phyloP scores from a whole-genome alignment of 2,888 invertebrate genomes.

The Eupithecia centaureata region DNA sequence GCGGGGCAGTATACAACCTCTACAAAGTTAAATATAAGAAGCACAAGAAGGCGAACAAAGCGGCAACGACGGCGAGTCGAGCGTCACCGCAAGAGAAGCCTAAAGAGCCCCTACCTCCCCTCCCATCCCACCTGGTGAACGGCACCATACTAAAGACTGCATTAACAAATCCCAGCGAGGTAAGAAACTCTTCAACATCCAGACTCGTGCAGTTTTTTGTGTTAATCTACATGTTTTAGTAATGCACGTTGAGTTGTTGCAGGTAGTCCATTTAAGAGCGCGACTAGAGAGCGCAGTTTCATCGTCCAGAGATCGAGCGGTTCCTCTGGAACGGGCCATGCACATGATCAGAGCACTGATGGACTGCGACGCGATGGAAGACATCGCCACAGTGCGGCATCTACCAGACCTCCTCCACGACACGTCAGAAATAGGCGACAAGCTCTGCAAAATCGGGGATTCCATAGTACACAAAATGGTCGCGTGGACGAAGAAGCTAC shows the following conservation, averaged over 20 bases:
- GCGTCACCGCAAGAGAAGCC: conserved; percentile 79
- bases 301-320: conserved; percentile 91
- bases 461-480: conserved; percentile 99
- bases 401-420: conserved; percentile 95
- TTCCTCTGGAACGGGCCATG: conserved; percentile 92
- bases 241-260: conserved; percentile 45
- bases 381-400: conserved; percentile 96
- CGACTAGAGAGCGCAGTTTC: conserved; percentile 94
- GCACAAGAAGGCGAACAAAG: conserved; percentile 92
- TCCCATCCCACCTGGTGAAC: conserved; percentile 92
- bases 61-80: conserved; percentile 76
- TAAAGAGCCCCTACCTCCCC: conserved; percentile 81
- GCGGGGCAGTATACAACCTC: conserved; percentile 98
- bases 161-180: conserved; percentile 96
- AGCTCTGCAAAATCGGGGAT: conserved; percentile 97
- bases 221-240: conserved; percentile 25
- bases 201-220: background rate
- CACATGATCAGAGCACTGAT: conserved; percentile 96
- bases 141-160: conserved; percentile 97
- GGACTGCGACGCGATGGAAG: conserved; percentile 98
- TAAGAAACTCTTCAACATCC: conserved; percentile 49
- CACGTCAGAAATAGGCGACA: conserved; percentile 95
- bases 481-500: conserved; percentile 99
- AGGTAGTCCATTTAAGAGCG: conserved; percentile 92
- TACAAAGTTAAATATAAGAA: conserved; percentile 99